Evolutionary conservation across 2,113 vertebrate genomes (phyloP).

Genomic region (Spheniscus mendiculus): DNA sequence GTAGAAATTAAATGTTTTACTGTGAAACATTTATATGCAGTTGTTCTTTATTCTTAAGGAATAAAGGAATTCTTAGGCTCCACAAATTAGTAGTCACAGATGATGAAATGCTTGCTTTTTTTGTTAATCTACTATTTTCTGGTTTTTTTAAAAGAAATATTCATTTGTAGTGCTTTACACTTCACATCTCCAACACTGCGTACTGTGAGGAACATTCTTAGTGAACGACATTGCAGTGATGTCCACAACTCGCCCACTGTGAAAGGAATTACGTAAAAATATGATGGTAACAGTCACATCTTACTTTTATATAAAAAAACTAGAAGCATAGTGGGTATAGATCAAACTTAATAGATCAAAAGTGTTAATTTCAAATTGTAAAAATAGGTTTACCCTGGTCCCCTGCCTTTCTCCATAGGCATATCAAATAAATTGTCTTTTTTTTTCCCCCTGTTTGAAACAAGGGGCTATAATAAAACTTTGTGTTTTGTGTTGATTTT

Average conservation of each 20-base stretch:
- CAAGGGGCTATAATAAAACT: not conserved
- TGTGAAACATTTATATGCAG: not conserved
- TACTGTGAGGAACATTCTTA: not conserved
- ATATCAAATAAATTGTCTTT: not conserved
- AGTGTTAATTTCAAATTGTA: not conserved
- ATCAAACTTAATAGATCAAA: not conserved
- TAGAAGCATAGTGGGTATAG: not conserved
- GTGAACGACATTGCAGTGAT: not conserved
- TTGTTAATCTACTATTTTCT: not conserved
- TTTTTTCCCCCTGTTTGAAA: not conserved
- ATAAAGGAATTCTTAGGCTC: not conserved
- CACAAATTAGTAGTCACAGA: no score
- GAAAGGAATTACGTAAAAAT: not conserved
- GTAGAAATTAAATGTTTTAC: not conserved
- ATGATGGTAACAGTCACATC: not conserved
- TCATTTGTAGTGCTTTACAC: not conserved
- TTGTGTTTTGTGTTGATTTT: not conserved
- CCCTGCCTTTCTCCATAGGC: not conserved
- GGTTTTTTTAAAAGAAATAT: not conserved
- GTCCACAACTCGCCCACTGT: not conserved
- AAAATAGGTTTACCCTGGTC: not conserved
- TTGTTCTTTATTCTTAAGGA: not conserved
- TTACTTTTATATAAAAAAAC: not conserved
- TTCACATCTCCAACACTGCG: not conserved
- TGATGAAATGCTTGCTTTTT: not conserved